phyloP scores from a whole-genome alignment of 2,888 invertebrate genomes.

The Liopterus haemorrhoidalis region DNA sequence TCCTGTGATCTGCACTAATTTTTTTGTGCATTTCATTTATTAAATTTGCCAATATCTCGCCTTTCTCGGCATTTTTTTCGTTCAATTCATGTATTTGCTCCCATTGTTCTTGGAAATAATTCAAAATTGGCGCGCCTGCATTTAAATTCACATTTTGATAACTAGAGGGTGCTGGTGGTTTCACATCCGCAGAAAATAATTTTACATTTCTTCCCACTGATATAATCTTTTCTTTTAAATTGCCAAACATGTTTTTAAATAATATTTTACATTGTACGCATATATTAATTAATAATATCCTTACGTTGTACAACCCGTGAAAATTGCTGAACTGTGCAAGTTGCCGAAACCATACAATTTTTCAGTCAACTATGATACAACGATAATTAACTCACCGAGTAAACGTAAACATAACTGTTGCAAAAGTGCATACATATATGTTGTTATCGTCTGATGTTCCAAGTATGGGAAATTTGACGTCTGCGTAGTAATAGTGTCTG shows the following conservation, averaged over 20 bases:
- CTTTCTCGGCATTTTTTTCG: slow-evolving; percentile 61
- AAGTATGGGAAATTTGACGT: too few species aligned
- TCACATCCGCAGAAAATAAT: slow-evolving; percentile 21
- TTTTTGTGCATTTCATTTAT: slow-evolving; percentile 44
- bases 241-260: slow-evolving; percentile 49
- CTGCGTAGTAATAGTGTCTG: too few species aligned
- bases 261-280: too few species aligned
- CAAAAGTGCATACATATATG: too few species aligned
- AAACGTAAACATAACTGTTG: too few species aligned
- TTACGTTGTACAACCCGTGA: too few species aligned
- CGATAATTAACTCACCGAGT: too few species aligned
- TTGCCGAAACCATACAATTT: too few species aligned
- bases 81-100: slow-evolving; percentile 61
- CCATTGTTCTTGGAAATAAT: slow-evolving; percentile 69
- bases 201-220: slow-evolving; percentile 37
- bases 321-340: too few species aligned
- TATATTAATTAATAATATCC: too few species aligned
- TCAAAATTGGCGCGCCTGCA: slow-evolving; percentile 63
- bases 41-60: slow-evolving; percentile 49
- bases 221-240: slow-evolving; percentile 49
- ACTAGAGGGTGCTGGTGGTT: slow-evolving; percentile 18
- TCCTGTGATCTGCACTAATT: slow-evolving; percentile 36
- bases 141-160: slow-evolving; percentile 46
- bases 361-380: too few species aligned
- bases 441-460: too few species aligned